These are phyloP conservation scores for Hippoglossus hippoglossus DNA, from an alignment of 2,797 vertebrate genomes.

Conservation along the genomic window DNA sequence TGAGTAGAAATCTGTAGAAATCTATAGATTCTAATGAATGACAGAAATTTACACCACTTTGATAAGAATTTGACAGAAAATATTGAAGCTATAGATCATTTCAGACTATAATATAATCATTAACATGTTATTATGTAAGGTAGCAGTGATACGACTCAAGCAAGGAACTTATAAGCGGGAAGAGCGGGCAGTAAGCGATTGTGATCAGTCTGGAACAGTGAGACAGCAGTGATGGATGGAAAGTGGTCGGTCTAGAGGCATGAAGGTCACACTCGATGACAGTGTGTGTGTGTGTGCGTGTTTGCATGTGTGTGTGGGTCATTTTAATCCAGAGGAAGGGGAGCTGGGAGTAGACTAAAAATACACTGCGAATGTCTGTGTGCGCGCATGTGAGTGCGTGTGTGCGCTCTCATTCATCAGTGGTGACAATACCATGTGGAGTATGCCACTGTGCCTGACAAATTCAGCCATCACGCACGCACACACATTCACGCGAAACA, in stretches of 20 bases:
- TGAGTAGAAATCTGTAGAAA: neutral
- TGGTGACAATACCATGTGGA: conserved; percentile 79
- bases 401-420: conserved; percentile 78
- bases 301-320: conserved; percentile 29
- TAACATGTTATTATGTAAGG: conserved; percentile 55
- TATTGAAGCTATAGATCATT: conserved; percentile 16
- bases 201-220: conserved; percentile 73
- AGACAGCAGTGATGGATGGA: conserved; percentile 76
- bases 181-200: conserved; percentile 74
- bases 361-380: conserved; percentile 42
- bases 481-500: conserved; percentile 51
- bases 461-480: conserved; percentile 64
- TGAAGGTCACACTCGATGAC: conserved; percentile 80
- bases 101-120: conserved; percentile 43
- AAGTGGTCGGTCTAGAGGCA: conserved; percentile 70
- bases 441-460: conserved; percentile 74
- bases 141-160: conserved; percentile 45
- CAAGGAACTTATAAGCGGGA: conserved; percentile 45
- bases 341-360: conserved; percentile 72
- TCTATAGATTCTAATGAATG: conserved; percentile 1
- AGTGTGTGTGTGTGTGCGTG: conserved; percentile 45
- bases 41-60: neutral
- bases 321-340: conserved; percentile 74
- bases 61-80: neutral
- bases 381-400: conserved; percentile 1